These are phyloP conservation scores for Meleagris gallopavo DNA, from an alignment of 2,113 vertebrate species.

Conservation along the genomic window DNA sequence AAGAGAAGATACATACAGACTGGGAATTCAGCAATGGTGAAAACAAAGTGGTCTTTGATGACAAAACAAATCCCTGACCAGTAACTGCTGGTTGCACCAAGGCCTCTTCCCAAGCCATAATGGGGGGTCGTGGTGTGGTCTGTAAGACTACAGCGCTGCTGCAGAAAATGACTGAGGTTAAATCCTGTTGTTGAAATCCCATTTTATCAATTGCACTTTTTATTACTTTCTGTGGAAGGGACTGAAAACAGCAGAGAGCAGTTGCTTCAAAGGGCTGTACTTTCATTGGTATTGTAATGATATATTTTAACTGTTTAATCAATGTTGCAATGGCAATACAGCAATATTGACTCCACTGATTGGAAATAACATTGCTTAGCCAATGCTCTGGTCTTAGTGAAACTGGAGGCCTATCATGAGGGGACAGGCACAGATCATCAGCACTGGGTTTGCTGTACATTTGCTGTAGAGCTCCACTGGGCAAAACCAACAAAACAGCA, in stretches of 20 bases:
- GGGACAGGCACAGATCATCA: not conserved
- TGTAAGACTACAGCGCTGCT: not conserved
- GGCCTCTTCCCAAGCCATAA: not conserved
- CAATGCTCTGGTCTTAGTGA: not conserved
- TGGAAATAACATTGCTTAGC: not conserved
- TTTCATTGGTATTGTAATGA: not conserved
- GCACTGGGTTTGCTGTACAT: not conserved
- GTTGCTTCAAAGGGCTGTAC: not conserved
- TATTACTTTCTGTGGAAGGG: not conserved
- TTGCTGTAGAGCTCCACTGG: not conserved
- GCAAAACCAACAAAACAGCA: not conserved
- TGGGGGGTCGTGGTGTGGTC: rapidly evolving
- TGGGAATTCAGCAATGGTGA: not conserved
- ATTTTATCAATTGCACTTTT: constrained; percentile 31
- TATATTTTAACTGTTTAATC: not conserved
- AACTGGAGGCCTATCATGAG: rapidly evolving
- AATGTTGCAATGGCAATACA: not conserved
- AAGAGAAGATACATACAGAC: not conserved
- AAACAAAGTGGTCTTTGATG: not conserved
- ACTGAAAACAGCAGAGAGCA: not conserved
- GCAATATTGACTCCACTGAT: not conserved
- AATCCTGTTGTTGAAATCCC: constrained; percentile 39
- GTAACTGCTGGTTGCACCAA: not conserved
- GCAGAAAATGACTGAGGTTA: not conserved
- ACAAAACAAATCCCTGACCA: not conserved